phyloP scores from a whole-genome alignment of 2,888 invertebrate genomes.

The Microctonus hyperodae region DNA sequence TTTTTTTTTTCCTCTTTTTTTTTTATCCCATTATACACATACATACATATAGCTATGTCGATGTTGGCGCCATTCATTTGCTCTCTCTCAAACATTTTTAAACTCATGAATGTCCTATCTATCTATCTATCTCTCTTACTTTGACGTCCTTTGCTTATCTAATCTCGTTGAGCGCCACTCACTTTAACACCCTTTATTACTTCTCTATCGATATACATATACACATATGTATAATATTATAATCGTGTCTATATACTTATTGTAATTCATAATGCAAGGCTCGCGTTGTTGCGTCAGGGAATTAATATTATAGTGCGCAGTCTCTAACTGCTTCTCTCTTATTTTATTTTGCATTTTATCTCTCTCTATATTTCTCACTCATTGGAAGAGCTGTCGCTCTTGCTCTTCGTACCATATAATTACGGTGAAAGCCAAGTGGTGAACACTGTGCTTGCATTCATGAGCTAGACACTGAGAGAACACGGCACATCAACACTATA shows the following conservation, averaged over 20 bases:
- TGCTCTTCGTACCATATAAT: conserved; percentile 47
- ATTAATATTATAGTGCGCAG: conserved; percentile 29
- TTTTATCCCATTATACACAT: not conserved
- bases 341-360: not conserved
- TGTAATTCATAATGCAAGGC: conserved; percentile 52
- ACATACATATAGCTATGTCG: not conserved
- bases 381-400: no score
- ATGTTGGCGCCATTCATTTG: conserved; percentile 12
- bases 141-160: not conserved
- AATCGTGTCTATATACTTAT: conserved; percentile 25
- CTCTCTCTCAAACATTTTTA: not conserved
- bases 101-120: not conserved
- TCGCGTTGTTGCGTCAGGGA: conserved; percentile 52
- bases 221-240: no score
- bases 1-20: not conserved
- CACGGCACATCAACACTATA: conserved; percentile 13
- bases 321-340: conserved; percentile 14
- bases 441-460: conserved; percentile 28
- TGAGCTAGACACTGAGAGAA: conserved; percentile 18
- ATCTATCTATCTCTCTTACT: not conserved
- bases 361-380: conserved; percentile 25
- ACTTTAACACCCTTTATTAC: not conserved
- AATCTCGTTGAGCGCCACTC: conserved; percentile 6
- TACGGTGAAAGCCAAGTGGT: conserved; percentile 54
- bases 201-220: no score